phyloP scores from a whole-genome alignment of 2,888 invertebrate genomes.

The Leptinotarsa tumamoca region DNA sequence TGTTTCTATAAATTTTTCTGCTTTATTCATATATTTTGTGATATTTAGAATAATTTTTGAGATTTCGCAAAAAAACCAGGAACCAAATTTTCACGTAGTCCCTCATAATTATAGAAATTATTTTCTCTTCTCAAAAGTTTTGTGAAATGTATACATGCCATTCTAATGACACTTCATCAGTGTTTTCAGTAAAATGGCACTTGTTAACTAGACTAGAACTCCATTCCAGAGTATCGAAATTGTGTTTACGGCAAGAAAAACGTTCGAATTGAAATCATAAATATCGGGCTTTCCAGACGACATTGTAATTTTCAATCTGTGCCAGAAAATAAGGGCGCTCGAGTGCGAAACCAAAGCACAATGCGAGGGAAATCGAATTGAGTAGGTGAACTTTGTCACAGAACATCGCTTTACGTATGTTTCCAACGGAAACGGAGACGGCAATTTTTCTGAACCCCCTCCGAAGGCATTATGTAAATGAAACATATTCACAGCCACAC shows the following conservation, averaged over 20 bases:
- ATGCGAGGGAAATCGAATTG: slow-evolving; percentile 42
- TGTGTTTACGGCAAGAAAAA: slow-evolving; percentile 27
- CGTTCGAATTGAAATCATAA: slow-evolving; percentile 45
- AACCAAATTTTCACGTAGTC: no score
- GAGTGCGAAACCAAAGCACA: slow-evolving; percentile 42
- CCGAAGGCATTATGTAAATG: slow-evolving; percentile 7
- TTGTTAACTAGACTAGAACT: no score
- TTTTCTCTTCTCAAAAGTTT: no score
- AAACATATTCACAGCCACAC: background rate
- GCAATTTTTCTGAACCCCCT: slow-evolving; percentile 13
- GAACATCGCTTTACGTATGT: slow-evolving; percentile 34
- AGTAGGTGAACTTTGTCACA: slow-evolving; percentile 38
- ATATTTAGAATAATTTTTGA: no score
- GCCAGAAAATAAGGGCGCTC: slow-evolving; percentile 42
- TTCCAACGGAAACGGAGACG: slow-evolving; percentile 15
- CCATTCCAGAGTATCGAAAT: slow-evolving; percentile 20
- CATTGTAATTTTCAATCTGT: slow-evolving; percentile 47
- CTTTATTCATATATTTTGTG: no score
- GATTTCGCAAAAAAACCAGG: no score
- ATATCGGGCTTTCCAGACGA: slow-evolving; percentile 42
- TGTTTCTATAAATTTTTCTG: no score
- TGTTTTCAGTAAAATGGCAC: no score
- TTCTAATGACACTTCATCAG: no score
- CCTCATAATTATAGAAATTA: no score
- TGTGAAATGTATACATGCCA: no score